Evolutionary conservation across 2,113 vertebrate species (phyloP), one percentile per base, ranked within the genome.

Genomic region (Galemys pyrenaicus): DNA sequence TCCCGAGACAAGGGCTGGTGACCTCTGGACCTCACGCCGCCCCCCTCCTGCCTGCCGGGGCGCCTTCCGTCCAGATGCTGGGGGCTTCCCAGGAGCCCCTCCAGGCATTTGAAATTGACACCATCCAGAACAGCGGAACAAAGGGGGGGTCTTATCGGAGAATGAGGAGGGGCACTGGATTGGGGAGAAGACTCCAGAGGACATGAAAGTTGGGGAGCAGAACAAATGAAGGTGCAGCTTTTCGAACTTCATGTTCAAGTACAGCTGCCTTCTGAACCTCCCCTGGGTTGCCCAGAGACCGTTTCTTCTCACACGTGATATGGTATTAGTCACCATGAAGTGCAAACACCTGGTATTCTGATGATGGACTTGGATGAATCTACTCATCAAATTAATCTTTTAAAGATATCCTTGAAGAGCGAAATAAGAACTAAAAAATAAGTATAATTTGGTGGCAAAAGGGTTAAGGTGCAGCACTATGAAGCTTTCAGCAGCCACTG

Each of bases 371-470:
- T 58, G 12, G 5, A 2, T 46, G 60, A 81, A 91, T 35, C 64
- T 44, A 56, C 26, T 83, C 9, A 70, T 81, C 51, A 80, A 85
- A 35, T 54, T 62, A 92, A 11, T n/a, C 20, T 35, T 71, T 74
- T 60, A 87, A 89, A 89, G 74, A 71, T 62, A 30, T 15, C 79
- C 62, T 87, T 41, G 5, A 83, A 94, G 24, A 75, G 19, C 3
- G 32, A 68, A 56, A 22, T 51, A 58, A 77, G 51, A 37, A 84
- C 79, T 91, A 58, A 89, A 90, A 87, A 91, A 82, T 68, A 92
- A 83, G 37, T 17, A 30, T 41, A n/a, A n/a, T n/a, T n/a, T n/a
- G n/a, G n/a, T n/a, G n/a, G n/a, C n/a, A n/a, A n/a, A n/a, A n/a
- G n/a, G n/a, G n/a, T n/a, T n/a, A n/a, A n/a, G n/a, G n/a, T n/a